Evolutionary conservation across 2,113 vertebrate species (phyloP).

Genomic region (Tinamus guttatus): DNA sequence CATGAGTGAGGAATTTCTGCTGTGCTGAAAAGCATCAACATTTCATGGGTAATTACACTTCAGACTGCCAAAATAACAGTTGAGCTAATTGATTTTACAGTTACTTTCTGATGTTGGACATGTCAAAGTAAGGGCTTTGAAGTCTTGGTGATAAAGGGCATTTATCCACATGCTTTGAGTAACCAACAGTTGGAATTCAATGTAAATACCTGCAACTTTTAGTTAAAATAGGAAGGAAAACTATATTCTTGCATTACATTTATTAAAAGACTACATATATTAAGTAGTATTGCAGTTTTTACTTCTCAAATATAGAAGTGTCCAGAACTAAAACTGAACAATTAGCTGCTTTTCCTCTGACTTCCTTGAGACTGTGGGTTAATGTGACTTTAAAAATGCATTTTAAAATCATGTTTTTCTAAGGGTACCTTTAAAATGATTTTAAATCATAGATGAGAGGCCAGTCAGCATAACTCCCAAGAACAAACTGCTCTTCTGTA

Average conservation of each 20-base stretch:
- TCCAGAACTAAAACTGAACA: not conserved
- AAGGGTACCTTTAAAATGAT: not conserved
- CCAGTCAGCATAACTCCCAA: not conserved
- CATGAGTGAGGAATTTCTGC: constrained; percentile 8
- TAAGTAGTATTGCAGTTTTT: not conserved
- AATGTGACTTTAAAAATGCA: not conserved
- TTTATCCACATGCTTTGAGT: not conserved
- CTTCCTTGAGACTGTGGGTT: not conserved
- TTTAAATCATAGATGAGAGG: not conserved
- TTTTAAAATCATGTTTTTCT: not conserved
- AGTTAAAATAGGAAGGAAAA: not conserved
- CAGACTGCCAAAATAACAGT: constrained; percentile 11
- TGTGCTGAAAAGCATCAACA: not conserved
- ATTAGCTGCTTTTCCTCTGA: not conserved
- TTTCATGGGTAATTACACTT: constrained; percentile 29
- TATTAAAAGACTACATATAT: not conserved
- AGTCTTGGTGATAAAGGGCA: not conserved
- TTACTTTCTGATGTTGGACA: not conserved
- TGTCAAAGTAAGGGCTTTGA: not conserved
- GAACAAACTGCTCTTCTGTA: not conserved
- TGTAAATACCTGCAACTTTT: not conserved
- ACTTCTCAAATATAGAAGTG: not conserved
- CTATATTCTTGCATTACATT: not conserved
- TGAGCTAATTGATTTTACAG: constrained; percentile 43
- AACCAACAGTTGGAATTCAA: not conserved